Evolutionary conservation across 1,140 invertebrate species (phyloP).

Genomic region (Melitaea cinxia): DNA sequence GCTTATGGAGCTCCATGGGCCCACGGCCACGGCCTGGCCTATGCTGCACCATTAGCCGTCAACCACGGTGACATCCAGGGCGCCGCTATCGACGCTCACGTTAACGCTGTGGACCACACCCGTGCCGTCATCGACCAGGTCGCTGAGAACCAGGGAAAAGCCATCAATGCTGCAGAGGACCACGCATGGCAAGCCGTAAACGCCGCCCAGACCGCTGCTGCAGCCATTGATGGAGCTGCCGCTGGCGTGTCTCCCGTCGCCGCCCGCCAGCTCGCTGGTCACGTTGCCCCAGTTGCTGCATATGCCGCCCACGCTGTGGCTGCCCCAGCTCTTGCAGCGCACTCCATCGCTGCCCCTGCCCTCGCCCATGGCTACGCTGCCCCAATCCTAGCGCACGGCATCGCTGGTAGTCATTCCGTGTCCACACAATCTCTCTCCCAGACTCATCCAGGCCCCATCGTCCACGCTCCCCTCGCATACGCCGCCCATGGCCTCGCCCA

Average conservation of each 20-base stretch:
- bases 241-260: slow-evolving; percentile 57
- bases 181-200: slow-evolving; percentile 75
- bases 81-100: slow-evolving; percentile 54
- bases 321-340: neutral
- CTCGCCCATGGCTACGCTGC: slow-evolving; percentile 30
- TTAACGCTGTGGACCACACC: slow-evolving; percentile 56
- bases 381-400: slow-evolving; percentile 7
- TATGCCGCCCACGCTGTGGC: neutral
- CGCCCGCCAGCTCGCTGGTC: slow-evolving; percentile 36
- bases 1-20: slow-evolving; percentile 33
- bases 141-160: slow-evolving; percentile 80
- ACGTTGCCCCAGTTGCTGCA: slow-evolving; percentile 16
- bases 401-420: slow-evolving; percentile 44
- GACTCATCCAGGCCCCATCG: slow-evolving; percentile 47
- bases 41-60: slow-evolving; percentile 50
- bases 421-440: slow-evolving; percentile 52
- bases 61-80: slow-evolving; percentile 31
- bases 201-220: slow-evolving; percentile 79
- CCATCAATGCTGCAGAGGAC: slow-evolving; percentile 80
- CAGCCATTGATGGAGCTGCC: slow-evolving; percentile 80
- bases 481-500: slow-evolving; percentile 11
- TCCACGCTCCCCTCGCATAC: slow-evolving; percentile 39
- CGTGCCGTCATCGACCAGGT: slow-evolving; percentile 76
- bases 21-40: slow-evolving; percentile 41
- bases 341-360: slow-evolving; percentile 26